These are phyloP conservation scores for Brachypalpus laphriformis DNA, from an alignment of 2,888 invertebrate genomes.

Conservation along the genomic window DNA sequence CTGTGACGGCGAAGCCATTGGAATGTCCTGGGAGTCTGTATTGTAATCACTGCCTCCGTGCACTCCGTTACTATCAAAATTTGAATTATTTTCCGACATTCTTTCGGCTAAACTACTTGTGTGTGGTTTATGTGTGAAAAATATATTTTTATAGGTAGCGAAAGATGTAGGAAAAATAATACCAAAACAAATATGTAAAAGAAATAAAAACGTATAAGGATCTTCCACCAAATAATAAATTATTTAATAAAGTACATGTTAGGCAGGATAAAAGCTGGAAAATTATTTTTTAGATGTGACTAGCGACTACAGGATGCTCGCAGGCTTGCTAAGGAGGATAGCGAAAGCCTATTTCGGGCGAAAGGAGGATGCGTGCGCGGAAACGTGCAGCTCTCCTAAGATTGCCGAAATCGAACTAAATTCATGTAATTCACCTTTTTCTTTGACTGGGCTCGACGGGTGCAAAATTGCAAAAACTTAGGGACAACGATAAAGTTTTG, in stretches of 20 bases:
- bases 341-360: neutral
- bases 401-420: constrained; percentile 33
- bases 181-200: constrained; percentile 60
- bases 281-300: neutral
- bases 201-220: constrained; percentile 64
- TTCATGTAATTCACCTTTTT: constrained; percentile 39
- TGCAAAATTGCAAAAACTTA: constrained; percentile 6
- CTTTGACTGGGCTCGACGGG: constrained; percentile 8
- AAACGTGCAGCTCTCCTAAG: neutral
- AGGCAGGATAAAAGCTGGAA: neutral
- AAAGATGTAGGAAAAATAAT: constrained; percentile 66
- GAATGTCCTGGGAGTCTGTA: constrained; percentile 77
- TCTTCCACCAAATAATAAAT: constrained; percentile 61
- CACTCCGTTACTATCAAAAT: constrained; percentile 80
- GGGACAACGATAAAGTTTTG: neutral
- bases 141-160: constrained; percentile 50
- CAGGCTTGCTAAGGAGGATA: neutral
- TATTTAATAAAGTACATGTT: constrained; percentile 17
- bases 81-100: constrained; percentile 82
- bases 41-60: constrained; percentile 75
- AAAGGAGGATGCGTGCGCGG: constrained; percentile 8
- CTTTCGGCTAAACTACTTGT: constrained; percentile 65
- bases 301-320: neutral
- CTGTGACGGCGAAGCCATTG: constrained; percentile 82
- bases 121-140: constrained; percentile 19